phyloP scores from a whole-genome alignment of 2,888 invertebrate genomes.

The Tetranychus truncatus region DNA sequence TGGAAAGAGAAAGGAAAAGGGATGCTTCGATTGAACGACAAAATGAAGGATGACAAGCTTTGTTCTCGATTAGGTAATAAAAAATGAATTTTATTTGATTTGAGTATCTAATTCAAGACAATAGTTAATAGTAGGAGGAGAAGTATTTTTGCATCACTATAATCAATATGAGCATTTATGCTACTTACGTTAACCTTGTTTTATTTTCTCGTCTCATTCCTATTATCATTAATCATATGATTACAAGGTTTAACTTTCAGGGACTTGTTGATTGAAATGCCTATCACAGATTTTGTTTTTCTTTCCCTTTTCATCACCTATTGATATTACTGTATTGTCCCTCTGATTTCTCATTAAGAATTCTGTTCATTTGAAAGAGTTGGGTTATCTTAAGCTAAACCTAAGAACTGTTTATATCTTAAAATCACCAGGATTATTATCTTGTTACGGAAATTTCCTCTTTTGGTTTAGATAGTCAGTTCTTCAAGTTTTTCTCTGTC shows the following conservation, averaged over 20 bases:
- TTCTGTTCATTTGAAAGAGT: no score
- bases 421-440: no score
- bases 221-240: background rate
- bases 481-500: no score
- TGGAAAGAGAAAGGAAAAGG: constrained; percentile 87
- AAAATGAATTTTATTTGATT: background rate
- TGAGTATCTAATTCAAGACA: no score
- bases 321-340: background rate
- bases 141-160: background rate
- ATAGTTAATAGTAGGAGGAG: no score
- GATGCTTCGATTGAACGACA: constrained; percentile 65
- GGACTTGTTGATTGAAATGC: no score
- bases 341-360: no score
- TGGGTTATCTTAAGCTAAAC: no score
- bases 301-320: background rate
- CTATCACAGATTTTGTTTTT: background rate
- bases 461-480: no score
- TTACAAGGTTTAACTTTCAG: no score
- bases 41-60: constrained; percentile 27
- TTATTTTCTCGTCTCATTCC: background rate
- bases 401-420: background rate
- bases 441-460: no score
- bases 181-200: background rate
- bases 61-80: constrained; percentile 20
- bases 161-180: background rate